phyloP scores from a whole-genome alignment of 2,797 vertebrate genomes.

The Poecilia velifera region DNA sequence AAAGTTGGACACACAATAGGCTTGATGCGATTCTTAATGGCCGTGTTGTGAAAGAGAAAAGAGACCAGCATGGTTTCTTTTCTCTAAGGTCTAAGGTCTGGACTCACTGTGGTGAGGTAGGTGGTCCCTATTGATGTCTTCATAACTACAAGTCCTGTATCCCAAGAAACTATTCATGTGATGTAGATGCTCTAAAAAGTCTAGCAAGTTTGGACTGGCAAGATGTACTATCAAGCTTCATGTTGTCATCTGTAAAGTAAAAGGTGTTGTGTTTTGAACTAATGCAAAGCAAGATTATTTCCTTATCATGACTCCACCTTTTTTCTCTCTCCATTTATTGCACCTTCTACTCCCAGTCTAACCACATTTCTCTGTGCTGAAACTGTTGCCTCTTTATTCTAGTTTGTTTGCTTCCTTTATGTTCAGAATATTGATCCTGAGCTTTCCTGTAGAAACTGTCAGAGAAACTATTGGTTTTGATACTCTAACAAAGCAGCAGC shows the following conservation, averaged over 20 bases:
- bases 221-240: conserved; percentile 19
- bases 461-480: conserved; percentile 18
- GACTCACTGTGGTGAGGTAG: conserved; percentile 25
- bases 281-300: conserved; percentile 42
- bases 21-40: conserved; percentile 58
- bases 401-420: conserved; percentile 3
- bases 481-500: conserved; percentile 5
- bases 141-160: conserved; percentile 36
- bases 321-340: conserved; percentile 14
- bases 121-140: conserved; percentile 24
- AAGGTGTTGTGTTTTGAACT: conserved; percentile 40
- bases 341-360: conserved; percentile 5
- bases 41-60: conserved; percentile 55
- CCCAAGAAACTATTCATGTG: conserved; percentile 25
- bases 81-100: conserved; percentile 31
- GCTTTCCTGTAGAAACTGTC: conserved; percentile 12
- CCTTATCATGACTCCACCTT: conserved; percentile 14
- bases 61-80: conserved; percentile 13
- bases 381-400: conserved; percentile 24
- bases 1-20: conserved; percentile 37
- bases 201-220: neutral
- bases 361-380: conserved; percentile 2
- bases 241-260: conserved; percentile 47
- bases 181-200: neutral
- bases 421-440: conserved; percentile 22